Evolutionary conservation across 2,888 invertebrate species (phyloP), one percentile per base, ranked within the genome.

Genomic region (Zhengitettix transpicula): DNA sequence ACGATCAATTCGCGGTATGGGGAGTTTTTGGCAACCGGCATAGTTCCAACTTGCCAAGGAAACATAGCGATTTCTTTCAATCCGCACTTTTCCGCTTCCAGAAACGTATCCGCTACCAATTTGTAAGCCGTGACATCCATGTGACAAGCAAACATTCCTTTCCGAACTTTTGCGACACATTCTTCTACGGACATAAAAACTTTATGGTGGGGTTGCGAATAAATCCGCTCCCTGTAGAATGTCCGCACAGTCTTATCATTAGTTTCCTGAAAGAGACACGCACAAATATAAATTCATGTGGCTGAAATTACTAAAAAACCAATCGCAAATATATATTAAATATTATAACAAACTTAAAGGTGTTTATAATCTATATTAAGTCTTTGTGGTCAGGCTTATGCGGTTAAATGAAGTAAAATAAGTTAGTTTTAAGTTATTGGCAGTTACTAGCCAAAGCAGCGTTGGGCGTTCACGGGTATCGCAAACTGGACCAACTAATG

Each of bases 81-180:
- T 8, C 58, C 54, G 44, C 58, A 58, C 54, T 58, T 58, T 42
- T 58, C 58, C 14, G 44, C 15, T 54, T 58, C 58, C 42, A 42
- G 53, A 42, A 53, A 58, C 16, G 58, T 58, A 16, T 42, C 42
- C 17, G 53, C 40, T 40, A 58, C 44, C 42, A 16, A 41, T 12
- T 15, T 42, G 42, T 53, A 58, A 41, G 54, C 54, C 11, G 10
- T 12, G 53, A 16, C 14, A 42, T 42, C 17, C 42, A 28, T 41
- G 42, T 42, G 17, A 53, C 44, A 54, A 16, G 54, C 53, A 42
- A 54, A 54, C 42, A 42, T 17, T 3, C 54, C 58, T 3, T 8
- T 3, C 54, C 44, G 58, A 53, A 54, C 58, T 10, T 16, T 14
- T 5, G 53, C 53, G 15, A 58, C 42, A 3, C 54, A 44, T 14